phyloP scores from a whole-genome alignment of 30 jellyfish, hydroid and myxozoan genomes.

The Hydra vulgaris region DNA sequence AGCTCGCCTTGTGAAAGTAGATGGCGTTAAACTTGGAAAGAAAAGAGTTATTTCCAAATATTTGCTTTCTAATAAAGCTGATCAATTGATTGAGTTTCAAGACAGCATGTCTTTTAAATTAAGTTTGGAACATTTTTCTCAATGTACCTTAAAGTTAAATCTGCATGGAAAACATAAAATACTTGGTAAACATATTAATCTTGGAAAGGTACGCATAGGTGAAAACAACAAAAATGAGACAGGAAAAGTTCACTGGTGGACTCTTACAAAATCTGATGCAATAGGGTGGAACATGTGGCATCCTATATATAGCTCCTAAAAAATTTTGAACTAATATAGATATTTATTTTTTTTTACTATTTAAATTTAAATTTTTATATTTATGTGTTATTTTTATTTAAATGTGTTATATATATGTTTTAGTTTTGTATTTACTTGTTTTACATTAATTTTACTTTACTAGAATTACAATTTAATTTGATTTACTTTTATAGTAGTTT shows the following conservation, averaged over 20 bases:
- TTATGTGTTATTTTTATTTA: not conserved
- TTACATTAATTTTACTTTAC: too few relatives aligned
- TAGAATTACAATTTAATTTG: too few relatives aligned
- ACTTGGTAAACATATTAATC: constrained; percentile 53
- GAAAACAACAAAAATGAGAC: constrained; percentile 48
- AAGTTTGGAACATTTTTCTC: constrained; percentile 7
- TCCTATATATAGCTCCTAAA: constrained; percentile 45
- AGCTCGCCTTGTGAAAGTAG: constrained; percentile 22
- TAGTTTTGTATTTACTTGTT: too few relatives aligned
- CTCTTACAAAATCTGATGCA: constrained; percentile 58
- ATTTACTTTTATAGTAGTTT: too few relatives aligned
- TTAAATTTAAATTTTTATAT: not conserved
- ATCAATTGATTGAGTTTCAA: constrained; percentile 10
- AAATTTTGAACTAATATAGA: too few relatives aligned
- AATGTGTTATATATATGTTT: not conserved
- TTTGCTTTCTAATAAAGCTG: not conserved
- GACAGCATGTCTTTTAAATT: constrained; percentile 25
- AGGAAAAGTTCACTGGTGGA: constrained; percentile 83
- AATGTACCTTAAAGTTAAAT: constrained; percentile 24
- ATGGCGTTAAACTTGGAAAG: constrained; percentile 22
- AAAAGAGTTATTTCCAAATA: constrained; percentile 16
- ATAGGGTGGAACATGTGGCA: constrained; percentile 97
- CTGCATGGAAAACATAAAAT: constrained; percentile 64
- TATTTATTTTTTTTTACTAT: not conserved
- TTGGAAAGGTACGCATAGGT: constrained; percentile 72